Base-by-base conservation (phyloP, 1,140 invertebrate species). In the Cydia splendana region DNA sequence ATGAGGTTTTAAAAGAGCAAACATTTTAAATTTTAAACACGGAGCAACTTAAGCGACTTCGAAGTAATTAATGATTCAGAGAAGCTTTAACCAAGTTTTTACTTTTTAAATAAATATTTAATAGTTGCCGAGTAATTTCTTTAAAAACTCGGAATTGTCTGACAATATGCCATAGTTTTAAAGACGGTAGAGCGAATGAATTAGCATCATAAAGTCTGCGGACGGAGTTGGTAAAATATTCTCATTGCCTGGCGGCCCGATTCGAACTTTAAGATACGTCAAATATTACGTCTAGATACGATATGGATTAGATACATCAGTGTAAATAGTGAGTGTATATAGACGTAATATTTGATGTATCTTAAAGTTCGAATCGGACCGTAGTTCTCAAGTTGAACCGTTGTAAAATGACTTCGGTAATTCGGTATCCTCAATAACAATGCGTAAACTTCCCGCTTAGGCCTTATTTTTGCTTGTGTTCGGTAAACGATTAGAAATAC, bases 1-100 rank as follows among this genome's bases (percentile, higher is more conserved):
- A 62, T 62, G 57, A 62, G 57, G 57, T 24, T 62, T 62, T 62
- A 62, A 62, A 62, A 62, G 57, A 62, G 57, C 57, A 62, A 62
- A 62, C 57, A 62, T 24, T 62, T 62, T 4, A 20, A 62, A 62
- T 62, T 62, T 62, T 10, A 62, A 62, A 62, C 20, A 24, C 57
- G 20, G 57, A 10, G 57, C 2, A 24, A 62, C 57, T 62, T 62
- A 62, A 62, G 57, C 20, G 57, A 62, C 57, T 62, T 18, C 53
- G n/a, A 24, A 62, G 20, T 62, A 62, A 62, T 62, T 62, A 62
- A 62, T 62, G 57, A 62, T 62, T 7, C 57, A 62, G 18, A 24
- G n/a, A 1, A 57, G 20, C 53, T 4, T 57, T 0, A 57, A 57
- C 53, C 7, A 57, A 62, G 57, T 62, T 62, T 62, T 62, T 62